phyloP scores from a whole-genome alignment of 2,888 invertebrate species.

The Scaptomyza reducta region DNA sequence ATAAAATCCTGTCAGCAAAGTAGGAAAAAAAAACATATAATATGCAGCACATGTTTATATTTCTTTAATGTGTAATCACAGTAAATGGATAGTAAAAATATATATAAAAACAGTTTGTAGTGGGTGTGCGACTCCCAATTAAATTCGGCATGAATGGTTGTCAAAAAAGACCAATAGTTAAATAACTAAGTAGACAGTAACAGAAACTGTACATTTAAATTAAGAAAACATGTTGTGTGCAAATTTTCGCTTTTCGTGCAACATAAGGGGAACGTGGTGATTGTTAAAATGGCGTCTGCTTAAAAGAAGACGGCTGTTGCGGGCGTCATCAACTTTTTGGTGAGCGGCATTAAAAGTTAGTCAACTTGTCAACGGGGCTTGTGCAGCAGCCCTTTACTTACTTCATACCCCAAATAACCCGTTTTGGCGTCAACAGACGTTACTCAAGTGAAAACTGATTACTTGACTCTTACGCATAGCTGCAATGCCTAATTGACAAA shows the following conservation, averaged over 20 bases:
- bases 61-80: neutral
- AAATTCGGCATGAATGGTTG: slow-evolving; percentile 21
- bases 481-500: slow-evolving; percentile 25
- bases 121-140: slow-evolving; percentile 15
- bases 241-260: slow-evolving; percentile 29
- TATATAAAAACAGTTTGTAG: neutral
- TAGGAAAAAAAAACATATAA: neutral
- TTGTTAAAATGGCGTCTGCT: slow-evolving; percentile 8
- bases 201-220: slow-evolving; percentile 5
- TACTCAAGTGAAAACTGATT: slow-evolving; percentile 51
- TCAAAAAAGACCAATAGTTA: slow-evolving; percentile 8
- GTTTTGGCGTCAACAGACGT: neutral
- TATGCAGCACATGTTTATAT: neutral
- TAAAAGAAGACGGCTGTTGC: slow-evolving; percentile 25
- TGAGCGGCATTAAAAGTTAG: slow-evolving; percentile 74
- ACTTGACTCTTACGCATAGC: slow-evolving; percentile 16
- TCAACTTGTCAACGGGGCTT: slow-evolving; percentile 67
- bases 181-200: slow-evolving; percentile 17
- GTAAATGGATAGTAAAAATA: neutral
- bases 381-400: slow-evolving; percentile 16
- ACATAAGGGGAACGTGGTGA: slow-evolving; percentile 32
- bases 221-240: slow-evolving; percentile 36
- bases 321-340: slow-evolving; percentile 63
- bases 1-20: neutral
- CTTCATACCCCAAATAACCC: neutral